Evolutionary conservation across 2,113 vertebrate species (phyloP), one percentile per base, ranked within the genome.

Genomic region (Osmerus eperlanus): DNA sequence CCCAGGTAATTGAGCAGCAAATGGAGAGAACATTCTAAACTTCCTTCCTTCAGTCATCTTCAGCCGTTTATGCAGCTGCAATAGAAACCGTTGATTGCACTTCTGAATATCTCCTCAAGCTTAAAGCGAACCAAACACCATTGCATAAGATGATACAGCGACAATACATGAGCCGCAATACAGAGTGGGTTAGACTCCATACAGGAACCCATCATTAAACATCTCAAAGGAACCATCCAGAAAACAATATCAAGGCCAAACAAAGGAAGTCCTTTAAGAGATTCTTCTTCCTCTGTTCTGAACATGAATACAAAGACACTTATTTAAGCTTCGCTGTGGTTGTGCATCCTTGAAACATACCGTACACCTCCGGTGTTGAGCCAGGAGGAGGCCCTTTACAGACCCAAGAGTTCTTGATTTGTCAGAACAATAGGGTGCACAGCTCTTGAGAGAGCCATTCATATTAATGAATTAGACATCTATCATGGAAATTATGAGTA

Each of bases 21-120:
- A 91, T 89, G 88, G 89, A 85, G 79, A 86, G 85, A 85, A 83
- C 88, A 83, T 0, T 53, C 70, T 83, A 80, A 86, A 90, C 86
- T 89, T 85, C 68, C 71, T 69, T 74, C 85, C 79, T 75, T 56
- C n/a, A n/a, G 2, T 67, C 76, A 79, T 84, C 85, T 81, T 65
- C 81, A 77, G 36, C 84, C 85, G 86, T 88, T 89, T 90, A 86
- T 81, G 81, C 84, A 75, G 86, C 41, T 11, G 79, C 77, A 83
- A 87, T 85, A 81, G 83, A 90, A 87, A 90, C 69, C 88, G 84
- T 85, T 88, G 86, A 90, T 89, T 89, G 87, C 83, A 81, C 86
- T 89, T 85, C 86, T 87, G 83, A 86, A 18, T 64, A 88, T 89
- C 84, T 88, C 83, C 72, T 81, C 80, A 81, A 81, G 73, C 87